Evolutionary conservation across 92 coral and sea anemone species (phyloP).

Genomic region (Phymanthus crucifer): DNA sequence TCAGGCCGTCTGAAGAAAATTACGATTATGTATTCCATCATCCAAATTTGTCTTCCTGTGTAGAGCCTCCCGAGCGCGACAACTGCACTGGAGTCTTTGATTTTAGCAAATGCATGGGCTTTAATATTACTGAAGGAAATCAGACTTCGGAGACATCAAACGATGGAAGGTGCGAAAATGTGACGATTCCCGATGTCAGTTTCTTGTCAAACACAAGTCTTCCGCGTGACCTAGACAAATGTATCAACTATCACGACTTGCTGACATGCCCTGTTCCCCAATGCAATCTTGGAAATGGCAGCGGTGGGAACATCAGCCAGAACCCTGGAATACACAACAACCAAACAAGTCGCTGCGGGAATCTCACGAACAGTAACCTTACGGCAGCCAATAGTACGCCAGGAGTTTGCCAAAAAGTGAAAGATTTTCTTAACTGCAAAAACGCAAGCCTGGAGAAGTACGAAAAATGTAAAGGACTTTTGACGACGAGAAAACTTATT

Average conservation of each 20-base stretch:
- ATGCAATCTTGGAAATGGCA: background rate
- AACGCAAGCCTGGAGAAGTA: conserved; percentile 18
- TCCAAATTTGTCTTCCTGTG: conserved; percentile 73
- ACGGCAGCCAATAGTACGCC: background rate
- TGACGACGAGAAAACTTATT: conserved; percentile 32
- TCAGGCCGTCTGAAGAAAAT: conserved; percentile 44
- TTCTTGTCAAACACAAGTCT: conserved; percentile 18
- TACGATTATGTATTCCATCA: conserved; percentile 48
- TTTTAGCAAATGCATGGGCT: conserved; percentile 54
- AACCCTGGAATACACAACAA: background rate
- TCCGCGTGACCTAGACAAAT: background rate
- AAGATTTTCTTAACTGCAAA: conserved; percentile 29
- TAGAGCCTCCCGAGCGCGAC: conserved; percentile 49
- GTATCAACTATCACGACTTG: conserved; percentile 15
- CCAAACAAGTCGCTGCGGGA: background rate
- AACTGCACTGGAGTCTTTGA: conserved; percentile 56
- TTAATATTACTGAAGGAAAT: too few species aligned
- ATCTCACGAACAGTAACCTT: background rate
- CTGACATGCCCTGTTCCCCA: conserved; percentile 18
- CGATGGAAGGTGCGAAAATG: background rate
- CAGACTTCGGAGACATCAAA: background rate
- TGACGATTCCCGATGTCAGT: conserved; percentile 24
- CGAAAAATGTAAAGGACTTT: conserved; percentile 23
- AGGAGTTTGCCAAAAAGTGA: conserved; percentile 15
- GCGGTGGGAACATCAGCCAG: background rate